phyloP scores from a whole-genome alignment of 2,888 invertebrate genomes.

The Mimumesa dahlbomi region DNA sequence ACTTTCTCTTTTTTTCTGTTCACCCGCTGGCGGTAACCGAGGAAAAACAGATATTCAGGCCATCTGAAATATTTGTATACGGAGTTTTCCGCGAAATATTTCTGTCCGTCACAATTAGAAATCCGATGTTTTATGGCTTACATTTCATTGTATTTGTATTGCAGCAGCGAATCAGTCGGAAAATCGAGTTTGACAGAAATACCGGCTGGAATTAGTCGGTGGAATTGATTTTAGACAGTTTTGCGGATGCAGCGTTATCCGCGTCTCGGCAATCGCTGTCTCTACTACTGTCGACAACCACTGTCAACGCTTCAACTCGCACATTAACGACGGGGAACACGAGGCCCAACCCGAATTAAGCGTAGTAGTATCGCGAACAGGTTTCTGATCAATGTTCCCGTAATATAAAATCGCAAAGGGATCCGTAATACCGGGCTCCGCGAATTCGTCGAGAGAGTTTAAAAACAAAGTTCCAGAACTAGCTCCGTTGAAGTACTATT shows the following conservation, averaged over 20 bases:
- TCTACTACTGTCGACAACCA: neutral
- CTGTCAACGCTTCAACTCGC: no score
- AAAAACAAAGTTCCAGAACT: conserved; percentile 55
- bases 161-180: neutral
- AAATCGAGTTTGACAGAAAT: neutral
- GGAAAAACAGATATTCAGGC: no score
- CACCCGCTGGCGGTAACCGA: no score
- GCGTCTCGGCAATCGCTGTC: neutral
- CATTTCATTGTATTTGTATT: neutral
- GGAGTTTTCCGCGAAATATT: neutral
- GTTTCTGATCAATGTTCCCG: conserved; percentile 22
- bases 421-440: conserved; percentile 4
- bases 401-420: conserved; percentile 17
- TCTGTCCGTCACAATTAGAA: neutral
- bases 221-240: conserved; percentile 7
- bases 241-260: conserved; percentile 6
- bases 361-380: conserved; percentile 6
- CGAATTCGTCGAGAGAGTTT: conserved; percentile 34
- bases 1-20: no score
- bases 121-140: neutral
- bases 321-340: neutral
- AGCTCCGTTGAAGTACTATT: conserved; percentile 51
- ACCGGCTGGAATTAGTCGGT: neutral
- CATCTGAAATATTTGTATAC: neutral
- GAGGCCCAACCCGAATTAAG: neutral